Percentiles rank a stretch among this genome's conserved stretches.
Evolutionary conservation across 2,888 invertebrate genomes (phyloP).

Genomic region (Ametastegia equiseti): DNA sequence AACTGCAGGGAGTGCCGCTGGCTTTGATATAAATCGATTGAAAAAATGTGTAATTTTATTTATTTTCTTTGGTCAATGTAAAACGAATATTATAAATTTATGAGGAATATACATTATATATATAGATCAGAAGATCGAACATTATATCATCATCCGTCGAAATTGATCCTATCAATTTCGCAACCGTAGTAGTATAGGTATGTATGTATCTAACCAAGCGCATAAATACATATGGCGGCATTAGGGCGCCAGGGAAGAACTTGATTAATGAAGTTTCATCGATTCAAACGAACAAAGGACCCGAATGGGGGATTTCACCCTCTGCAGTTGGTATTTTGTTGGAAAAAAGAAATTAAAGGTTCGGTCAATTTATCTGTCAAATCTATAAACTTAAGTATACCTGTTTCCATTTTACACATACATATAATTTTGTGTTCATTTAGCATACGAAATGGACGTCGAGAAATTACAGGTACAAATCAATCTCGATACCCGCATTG

Average conservation of each 20-base stretch:
- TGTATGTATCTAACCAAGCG: background rate
- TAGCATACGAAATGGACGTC: background rate
- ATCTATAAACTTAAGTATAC: background rate
- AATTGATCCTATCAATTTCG: no score
- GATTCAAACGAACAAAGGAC: constrained; percentile 2
- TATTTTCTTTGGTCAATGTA: no score
- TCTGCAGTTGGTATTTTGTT: no score
- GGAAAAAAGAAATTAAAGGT: no score
- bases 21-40: background rate
- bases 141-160: no score
- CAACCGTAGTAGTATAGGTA: no score
- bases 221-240: background rate
- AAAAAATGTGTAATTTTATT: no score
- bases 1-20: background rate
- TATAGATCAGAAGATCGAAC: no score
- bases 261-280: background rate
- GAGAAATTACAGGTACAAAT: background rate
- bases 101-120: no score
- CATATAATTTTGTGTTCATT: background rate
- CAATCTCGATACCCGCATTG: background rate
- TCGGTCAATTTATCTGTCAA: background rate
- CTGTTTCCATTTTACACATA: background rate
- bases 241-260: background rate
- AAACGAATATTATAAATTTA: no score
- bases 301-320: no score